Base-by-base conservation (phyloP, 1,140 invertebrate genomes). In the Sinonovacula constricta region DNA sequence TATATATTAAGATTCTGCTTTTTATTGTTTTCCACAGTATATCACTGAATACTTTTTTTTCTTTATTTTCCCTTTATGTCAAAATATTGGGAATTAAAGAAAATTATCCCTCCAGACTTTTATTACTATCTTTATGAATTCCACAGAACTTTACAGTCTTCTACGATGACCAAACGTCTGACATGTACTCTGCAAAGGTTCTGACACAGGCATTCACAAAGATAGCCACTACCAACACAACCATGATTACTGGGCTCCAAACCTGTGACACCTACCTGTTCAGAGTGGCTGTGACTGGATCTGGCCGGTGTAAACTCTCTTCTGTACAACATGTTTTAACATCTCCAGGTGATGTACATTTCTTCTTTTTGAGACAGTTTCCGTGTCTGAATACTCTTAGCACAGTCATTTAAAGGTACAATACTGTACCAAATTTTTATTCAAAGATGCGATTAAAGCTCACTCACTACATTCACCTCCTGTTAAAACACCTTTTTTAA, bases 221-320 rank as follows among this genome's bases (percentile, higher is more conserved):
- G 22, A n/a, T 7, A 22, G 10, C 53, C 2, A 69, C 30, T 24
- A 39, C 45, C 2, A 31, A 56, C n/a, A 34, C 15, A 18, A 79
- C 39, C 12, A 14, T 51, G 10, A 80, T 80, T 15, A 2, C 3
- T 28, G 53, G 31, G 12, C 69, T 80, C 7, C 53, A 28, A 53
- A 51, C 70, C 0, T 80, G 78, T 74, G 63, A 74, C 26, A 15
- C 33, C 0, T 80, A 80, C 33, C 74, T 51, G 39, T 80, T 80
- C 57, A 28, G 54, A 12, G 65, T 80, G 15, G 78, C 60, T 51
- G 68, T 71, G 1, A 60, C 68, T 36, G 60, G 51, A 24, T 31
- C 68, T 15, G 45, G 36, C 2, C 10, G 34, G 0, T 80, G 78
- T 62, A 5, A 22, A n/a, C 31, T 70, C 2, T 62, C 57, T 4